These are phyloP conservation scores for Sarotherodon lohbergeri DNA, from an alignment of 2,113 vertebrate genomes.

Conservation along the genomic window DNA sequence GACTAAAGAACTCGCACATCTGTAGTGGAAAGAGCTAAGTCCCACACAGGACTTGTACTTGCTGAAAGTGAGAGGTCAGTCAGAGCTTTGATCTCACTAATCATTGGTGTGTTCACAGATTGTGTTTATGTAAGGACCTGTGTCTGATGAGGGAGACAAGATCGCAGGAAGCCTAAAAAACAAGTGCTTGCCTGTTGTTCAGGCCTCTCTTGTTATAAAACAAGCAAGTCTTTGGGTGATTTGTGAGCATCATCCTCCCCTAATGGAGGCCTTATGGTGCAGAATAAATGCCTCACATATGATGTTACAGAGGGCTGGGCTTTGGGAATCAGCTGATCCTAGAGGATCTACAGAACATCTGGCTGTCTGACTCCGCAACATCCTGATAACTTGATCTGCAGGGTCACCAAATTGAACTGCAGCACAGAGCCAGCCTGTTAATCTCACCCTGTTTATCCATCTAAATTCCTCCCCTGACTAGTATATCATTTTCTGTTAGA, in stretches of 20 bases:
- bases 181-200: not conserved
- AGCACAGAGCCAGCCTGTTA: slow-evolving; percentile 50
- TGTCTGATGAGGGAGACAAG: not conserved
- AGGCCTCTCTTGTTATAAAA: not conserved
- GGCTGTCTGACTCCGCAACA: slow-evolving; percentile 56
- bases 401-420: slow-evolving; percentile 56
- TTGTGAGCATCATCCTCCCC: slow-evolving; percentile 25
- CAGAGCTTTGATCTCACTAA: not conserved
- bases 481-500: slow-evolving; percentile 26
- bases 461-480: slow-evolving; percentile 23
- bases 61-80: not conserved
- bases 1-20: not conserved
- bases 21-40: not conserved
- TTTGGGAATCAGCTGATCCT: slow-evolving; percentile 58
- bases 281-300: slow-evolving; percentile 40
- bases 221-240: not conserved
- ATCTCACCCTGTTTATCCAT: slow-evolving; percentile 62
- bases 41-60: not conserved
- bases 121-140: not conserved
- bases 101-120: not conserved
- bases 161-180: not conserved
- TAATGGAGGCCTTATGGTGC: slow-evolving; percentile 28
- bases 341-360: slow-evolving; percentile 68
- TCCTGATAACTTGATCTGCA: slow-evolving; percentile 64
- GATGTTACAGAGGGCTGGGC: slow-evolving; percentile 25